Conservation (phyloP, 2,888 invertebrate genomes). For the Linnaemya vulpina region DNA sequence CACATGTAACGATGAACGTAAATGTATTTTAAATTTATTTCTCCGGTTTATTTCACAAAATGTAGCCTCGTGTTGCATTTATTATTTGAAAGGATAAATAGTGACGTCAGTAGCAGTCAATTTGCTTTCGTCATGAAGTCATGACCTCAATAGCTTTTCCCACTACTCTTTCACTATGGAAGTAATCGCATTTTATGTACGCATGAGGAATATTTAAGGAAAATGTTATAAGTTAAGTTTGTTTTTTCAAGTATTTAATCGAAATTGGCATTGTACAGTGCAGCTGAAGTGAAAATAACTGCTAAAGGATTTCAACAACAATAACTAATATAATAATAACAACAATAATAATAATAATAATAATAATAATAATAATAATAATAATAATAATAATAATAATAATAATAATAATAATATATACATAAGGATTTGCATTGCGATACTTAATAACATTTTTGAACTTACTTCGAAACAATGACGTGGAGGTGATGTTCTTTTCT, state of each 20-base stretch:
- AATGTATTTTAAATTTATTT: constrained; percentile 34
- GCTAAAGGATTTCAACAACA: neutral
- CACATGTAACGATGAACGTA: constrained; percentile 8
- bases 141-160: constrained; percentile 64
- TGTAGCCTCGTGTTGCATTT: constrained; percentile 16
- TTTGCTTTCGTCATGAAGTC: constrained; percentile 59
- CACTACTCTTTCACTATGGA: neutral
- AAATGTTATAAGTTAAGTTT: neutral
- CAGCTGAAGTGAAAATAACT: neutral
- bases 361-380: too few species aligned
- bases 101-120: constrained; percentile 57
- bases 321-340: too few species aligned
- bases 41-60: constrained; percentile 6
- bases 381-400: too few species aligned
- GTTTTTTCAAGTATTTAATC: neutral
- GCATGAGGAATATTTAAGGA: constrained; percentile 9
- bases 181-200: neutral
- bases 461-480: too few species aligned
- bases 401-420: too few species aligned
- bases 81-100: neutral
- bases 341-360: too few species aligned
- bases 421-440: too few species aligned
- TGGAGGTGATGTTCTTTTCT: too few species aligned
- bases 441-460: too few species aligned
- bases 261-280: neutral